Conservation (phyloP, 2,888 invertebrate genomes). For the Lathronympha strigana region DNA sequence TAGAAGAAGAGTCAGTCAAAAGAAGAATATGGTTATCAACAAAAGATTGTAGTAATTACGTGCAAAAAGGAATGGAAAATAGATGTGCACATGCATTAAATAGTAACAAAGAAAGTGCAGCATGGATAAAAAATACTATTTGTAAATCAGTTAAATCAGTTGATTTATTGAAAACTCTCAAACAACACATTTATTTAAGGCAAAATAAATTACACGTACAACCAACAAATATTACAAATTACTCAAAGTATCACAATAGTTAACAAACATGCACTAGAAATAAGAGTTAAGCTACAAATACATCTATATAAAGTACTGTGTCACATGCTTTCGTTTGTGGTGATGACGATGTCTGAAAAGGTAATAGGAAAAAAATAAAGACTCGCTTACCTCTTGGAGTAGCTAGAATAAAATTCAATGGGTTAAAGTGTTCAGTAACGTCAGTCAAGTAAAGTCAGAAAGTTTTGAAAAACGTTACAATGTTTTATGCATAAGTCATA, state of each 20-base stretch:
- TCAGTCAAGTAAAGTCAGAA: too few relatives aligned
- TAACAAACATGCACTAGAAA: constrained; percentile 33
- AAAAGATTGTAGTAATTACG: constrained; percentile 25
- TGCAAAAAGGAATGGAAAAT: constrained; percentile 23
- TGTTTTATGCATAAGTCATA: constrained; percentile 45
- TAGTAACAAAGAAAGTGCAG: constrained; percentile 11
- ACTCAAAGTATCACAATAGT: constrained; percentile 33
- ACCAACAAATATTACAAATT: constrained; percentile 11
- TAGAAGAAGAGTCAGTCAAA: constrained; percentile 63
- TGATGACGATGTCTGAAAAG: constrained; percentile 76
- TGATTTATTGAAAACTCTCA: constrained; percentile 22
- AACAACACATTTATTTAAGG: not conserved
- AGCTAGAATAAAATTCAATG: constrained; percentile 45
- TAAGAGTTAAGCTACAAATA: constrained; percentile 34
- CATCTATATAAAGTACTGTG: constrained; percentile 69
- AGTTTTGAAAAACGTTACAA: constrained; percentile 36
- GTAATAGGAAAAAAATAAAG: constrained; percentile 58
- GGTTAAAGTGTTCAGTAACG: constrained; percentile 44
- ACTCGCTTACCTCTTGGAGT: constrained; percentile 57
- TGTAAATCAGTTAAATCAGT: not conserved
- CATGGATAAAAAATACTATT: not conserved
- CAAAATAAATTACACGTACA: constrained; percentile 18
- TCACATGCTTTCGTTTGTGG: constrained; percentile 73
- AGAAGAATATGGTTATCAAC: constrained; percentile 44
- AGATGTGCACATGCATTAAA: not conserved